Conservation (phyloP, 1,140 invertebrate genomes). For the Papilio helenus region DNA sequence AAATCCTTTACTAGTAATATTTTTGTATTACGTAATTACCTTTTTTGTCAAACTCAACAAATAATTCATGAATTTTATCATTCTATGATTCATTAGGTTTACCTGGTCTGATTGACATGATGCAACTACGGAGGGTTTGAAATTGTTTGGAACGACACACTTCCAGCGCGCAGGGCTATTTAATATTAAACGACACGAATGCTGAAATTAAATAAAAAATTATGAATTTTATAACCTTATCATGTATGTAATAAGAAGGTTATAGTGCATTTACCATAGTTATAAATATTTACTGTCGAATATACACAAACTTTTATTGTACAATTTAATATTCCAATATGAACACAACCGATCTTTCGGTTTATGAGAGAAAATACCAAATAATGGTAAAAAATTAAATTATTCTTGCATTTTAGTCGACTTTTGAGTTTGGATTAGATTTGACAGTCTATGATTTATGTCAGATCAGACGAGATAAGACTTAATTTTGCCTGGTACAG, state of each 20-base stretch:
- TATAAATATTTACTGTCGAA: constrained; percentile 41
- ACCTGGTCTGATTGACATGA: constrained; percentile 67
- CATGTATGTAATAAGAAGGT: constrained; percentile 25
- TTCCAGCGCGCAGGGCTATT: constrained; percentile 76
- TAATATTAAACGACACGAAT: constrained; percentile 74
- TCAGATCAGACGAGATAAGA: constrained; percentile 55
- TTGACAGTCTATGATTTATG: constrained; percentile 1
- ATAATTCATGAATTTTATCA: background rate
- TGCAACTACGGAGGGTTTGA: constrained; percentile 59
- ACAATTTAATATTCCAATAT: constrained; percentile 46
- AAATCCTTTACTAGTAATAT: background rate
- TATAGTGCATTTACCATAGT: constrained; percentile 53
- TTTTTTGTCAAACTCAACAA: background rate
- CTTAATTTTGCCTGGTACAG: constrained; percentile 24
- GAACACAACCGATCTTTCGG: constrained; percentile 35
- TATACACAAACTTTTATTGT: constrained; percentile 39
- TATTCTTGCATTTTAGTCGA: constrained; percentile 49
- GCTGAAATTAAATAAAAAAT: constrained; percentile 65
- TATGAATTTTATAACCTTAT: constrained; percentile 43
- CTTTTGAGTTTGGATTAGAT: constrained; percentile 32
- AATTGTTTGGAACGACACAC: constrained; percentile 62
- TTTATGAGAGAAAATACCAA: constrained; percentile 26
- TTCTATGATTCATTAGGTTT: constrained; percentile 34
- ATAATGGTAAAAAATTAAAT: constrained; percentile 40
- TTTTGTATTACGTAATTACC: background rate